Base-by-base conservation (phyloP, 2,797 vertebrate species). In the Chelon auratus region DNA sequence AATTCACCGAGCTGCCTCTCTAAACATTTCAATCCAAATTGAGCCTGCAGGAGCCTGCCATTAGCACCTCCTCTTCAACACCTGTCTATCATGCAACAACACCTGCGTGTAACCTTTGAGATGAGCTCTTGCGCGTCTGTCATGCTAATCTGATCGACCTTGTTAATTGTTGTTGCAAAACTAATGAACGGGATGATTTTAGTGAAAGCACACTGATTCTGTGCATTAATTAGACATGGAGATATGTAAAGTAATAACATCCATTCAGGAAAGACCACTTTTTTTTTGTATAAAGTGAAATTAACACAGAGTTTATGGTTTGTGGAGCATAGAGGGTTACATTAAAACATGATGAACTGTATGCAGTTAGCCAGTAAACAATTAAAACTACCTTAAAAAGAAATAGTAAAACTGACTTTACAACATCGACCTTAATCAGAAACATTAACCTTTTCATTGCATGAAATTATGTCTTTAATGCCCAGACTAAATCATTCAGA, bases 401-500 rank as follows among this genome's bases (percentile, higher is more conserved):
- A 79, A 47, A 56, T 53, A 68, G 20, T 2, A 45, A 17, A 45
- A 0, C 9, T 59, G 4, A 37, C 20, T 50, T 62, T 63, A 67
- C 17, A 59, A 62, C 2, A 36, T 30, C 26, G 0, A 61, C 24
- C 2, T 69, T 67, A 47, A 63, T 73, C 63, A 36, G 5, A 0
- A 61, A 9, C 24, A 51, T 72, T 84, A 69, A 82, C 57, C 63
- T 83, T 82, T 71, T 66, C 43, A 58, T 5, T 20, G 37, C 22
- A 43, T 51, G 10, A 24, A 67, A 69, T 60, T 66, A 78, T 81
- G 36, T 66, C n/a, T 79, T 66, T 72, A 69, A 74, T 72, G 68
- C 45, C 18, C 5, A 22, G 51, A 67, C 39, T 78, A 26, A 75
- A 84, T 74, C 50, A 79, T 84, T 80, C 33, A 84, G 59, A 53